These are phyloP conservation scores for Sebastes oblongus DNA, from an alignment of 2,797 vertebrate species.

Conservation along the genomic window DNA sequence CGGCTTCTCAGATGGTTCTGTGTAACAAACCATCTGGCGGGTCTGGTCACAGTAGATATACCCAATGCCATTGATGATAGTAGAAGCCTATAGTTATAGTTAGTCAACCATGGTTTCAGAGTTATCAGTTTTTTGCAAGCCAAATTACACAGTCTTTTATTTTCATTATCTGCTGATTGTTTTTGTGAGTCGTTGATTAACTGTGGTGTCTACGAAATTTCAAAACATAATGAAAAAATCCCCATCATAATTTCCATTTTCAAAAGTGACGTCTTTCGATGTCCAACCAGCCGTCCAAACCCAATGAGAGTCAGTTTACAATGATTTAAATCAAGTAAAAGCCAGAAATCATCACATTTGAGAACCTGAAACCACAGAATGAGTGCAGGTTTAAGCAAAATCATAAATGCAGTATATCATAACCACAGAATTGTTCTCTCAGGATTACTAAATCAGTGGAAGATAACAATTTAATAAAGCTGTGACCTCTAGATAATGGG, in stretches of 20 bases:
- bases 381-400: neutral
- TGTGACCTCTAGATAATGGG: neutral
- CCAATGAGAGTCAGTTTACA: neutral
- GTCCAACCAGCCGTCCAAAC: neutral
- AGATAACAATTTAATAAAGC: neutral
- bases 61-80: neutral
- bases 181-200: neutral
- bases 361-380: neutral
- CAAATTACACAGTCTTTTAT: neutral
- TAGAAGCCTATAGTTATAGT: neutral
- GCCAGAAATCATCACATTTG: neutral
- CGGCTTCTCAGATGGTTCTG: too few species aligned
- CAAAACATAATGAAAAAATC: neutral
- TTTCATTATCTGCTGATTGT: neutral
- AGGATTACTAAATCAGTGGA: neutral
- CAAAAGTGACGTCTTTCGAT: neutral
- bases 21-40: too few species aligned
- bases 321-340: neutral
- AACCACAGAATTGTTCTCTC: neutral
- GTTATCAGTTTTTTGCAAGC: neutral
- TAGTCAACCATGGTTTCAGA: neutral
- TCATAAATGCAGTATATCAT: neutral
- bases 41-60: neutral
- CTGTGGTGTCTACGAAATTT: too few species aligned
- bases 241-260: neutral